Evolutionary conservation across 2,113 vertebrate species (phyloP), one percentile per base, ranked within the genome.

Genomic region (Terrapene triunguis): DNA sequence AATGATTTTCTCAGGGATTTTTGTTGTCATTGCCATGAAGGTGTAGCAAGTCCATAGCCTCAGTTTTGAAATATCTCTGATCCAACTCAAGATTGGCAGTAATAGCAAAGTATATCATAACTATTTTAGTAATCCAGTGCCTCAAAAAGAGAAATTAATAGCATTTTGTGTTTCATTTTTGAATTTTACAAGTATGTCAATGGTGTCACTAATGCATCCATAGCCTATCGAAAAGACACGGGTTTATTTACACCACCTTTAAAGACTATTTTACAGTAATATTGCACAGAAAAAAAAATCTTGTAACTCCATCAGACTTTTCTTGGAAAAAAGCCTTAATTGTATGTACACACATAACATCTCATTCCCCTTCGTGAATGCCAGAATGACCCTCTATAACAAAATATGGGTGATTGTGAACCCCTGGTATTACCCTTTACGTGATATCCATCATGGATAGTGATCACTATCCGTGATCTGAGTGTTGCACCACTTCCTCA

Each of bases 51-150:
- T 53, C 96, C 53, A 78, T 44, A 53, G 48, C 42, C 62, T 86
- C n/a, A n/a, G 38, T 92, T 95, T 96, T 82, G 53, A 91, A 84
- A 84, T 65, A 83, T 88, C 65, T 92, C 80, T 44, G 86, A 85
- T 94, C 96, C 85, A 81, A 19, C 19, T 89, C 65, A 86, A 91
- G 50, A 51, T 25, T 89, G 74, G 12, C 83, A 91, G 25, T 57
- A 93, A 85, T 5, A 95, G 55, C 78, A 88, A 95, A 92, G 89
- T 87, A 85, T 38, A 74, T 83, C 76, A 85, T 48, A 74, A 80
- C 13, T 85, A 55, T 95, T 95, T 48, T 89, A 59, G 80, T 82
- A 91, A 93, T 4, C 24, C 35, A 54, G 44, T 79, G 82, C 57
- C 32, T 57, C 94, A 50, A 92, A 85, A 92, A 94, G 25, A 27